These are phyloP conservation scores for Rhagophthalmus giganteus DNA, from an alignment of 2,888 invertebrate species.

Conservation along the genomic window DNA sequence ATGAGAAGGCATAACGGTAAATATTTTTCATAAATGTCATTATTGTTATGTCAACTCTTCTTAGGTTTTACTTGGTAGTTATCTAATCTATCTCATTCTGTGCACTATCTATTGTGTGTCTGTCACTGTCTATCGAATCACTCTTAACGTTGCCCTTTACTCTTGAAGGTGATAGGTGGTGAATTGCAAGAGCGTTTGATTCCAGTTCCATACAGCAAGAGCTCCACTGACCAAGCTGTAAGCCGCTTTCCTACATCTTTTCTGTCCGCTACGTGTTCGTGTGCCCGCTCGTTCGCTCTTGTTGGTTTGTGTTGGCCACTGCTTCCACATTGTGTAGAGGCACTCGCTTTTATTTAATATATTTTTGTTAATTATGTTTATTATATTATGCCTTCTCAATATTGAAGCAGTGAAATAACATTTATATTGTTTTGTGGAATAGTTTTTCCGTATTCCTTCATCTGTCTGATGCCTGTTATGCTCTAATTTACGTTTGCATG, in stretches of 20 bases:
- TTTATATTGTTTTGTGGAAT: constrained; percentile 31
- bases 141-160: constrained; percentile 84
- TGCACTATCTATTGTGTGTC: constrained; percentile 58
- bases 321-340: constrained; percentile 48
- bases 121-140: constrained; percentile 61
- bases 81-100: constrained; percentile 59
- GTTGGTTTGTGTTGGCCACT: constrained; percentile 54
- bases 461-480: constrained; percentile 36
- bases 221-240: constrained; percentile 99
- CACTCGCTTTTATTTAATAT: constrained; percentile 30
- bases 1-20: constrained; percentile 18
- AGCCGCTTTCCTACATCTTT: constrained; percentile 72
- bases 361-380: constrained; percentile 32
- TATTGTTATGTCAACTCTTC: constrained; percentile 35
- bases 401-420: constrained; percentile 31
- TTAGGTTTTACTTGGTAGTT: constrained; percentile 54
- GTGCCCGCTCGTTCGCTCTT: constrained; percentile 54
- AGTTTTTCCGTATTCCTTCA: constrained; percentile 37
- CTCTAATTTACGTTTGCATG: constrained; percentile 44
- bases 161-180: constrained; percentile 99
- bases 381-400: constrained; percentile 29
- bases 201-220: constrained; percentile 99
- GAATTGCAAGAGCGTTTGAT: constrained; percentile 99
- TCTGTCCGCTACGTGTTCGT: constrained; percentile 58
- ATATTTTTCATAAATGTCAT: constrained; percentile 4